These are phyloP conservation scores for Cebidichthys violaceus DNA, from an alignment of 2,113 vertebrate genomes.

Conservation along the genomic window DNA sequence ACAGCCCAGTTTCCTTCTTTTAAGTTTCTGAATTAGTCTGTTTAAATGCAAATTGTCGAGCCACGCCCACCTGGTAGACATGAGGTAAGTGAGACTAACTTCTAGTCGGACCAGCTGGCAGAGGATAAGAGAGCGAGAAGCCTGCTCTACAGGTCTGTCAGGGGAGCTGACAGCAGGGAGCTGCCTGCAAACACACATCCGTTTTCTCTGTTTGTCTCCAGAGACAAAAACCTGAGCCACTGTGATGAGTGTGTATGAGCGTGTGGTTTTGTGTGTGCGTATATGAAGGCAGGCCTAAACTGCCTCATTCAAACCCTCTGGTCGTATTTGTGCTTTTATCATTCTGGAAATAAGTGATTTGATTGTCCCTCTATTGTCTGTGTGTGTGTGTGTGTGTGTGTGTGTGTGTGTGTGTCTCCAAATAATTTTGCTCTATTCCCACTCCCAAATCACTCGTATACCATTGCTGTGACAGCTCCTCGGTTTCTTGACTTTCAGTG, in stretches of 20 bases:
- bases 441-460: constrained; percentile 25
- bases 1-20: background rate
- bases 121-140: constrained; percentile 57
- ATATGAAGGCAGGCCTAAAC: background rate
- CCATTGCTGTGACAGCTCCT: constrained; percentile 7
- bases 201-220: constrained; percentile 37
- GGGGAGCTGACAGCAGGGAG: constrained; percentile 43
- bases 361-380: constrained; percentile 3
- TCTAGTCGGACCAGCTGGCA: constrained; percentile 68
- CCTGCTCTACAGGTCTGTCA: constrained; percentile 69
- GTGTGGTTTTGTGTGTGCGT: constrained; percentile 2
- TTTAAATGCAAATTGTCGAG: constrained; percentile 60
- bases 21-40: background rate
- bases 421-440: background rate
- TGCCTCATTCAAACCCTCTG: constrained; percentile 33
- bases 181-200: constrained; percentile 64
- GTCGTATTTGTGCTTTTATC: background rate
- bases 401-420: background rate
- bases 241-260: constrained; percentile 14
- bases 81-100: constrained; percentile 57
- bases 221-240: constrained; percentile 18
- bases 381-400: background rate
- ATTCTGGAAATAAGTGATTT: constrained; percentile 12
- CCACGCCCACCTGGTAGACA: constrained; percentile 60
- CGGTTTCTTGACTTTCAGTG: constrained; percentile 1